These are phyloP conservation scores for Taxidea taxus DNA, from an alignment of 2,113 vertebrate species.

Conservation along the genomic window DNA sequence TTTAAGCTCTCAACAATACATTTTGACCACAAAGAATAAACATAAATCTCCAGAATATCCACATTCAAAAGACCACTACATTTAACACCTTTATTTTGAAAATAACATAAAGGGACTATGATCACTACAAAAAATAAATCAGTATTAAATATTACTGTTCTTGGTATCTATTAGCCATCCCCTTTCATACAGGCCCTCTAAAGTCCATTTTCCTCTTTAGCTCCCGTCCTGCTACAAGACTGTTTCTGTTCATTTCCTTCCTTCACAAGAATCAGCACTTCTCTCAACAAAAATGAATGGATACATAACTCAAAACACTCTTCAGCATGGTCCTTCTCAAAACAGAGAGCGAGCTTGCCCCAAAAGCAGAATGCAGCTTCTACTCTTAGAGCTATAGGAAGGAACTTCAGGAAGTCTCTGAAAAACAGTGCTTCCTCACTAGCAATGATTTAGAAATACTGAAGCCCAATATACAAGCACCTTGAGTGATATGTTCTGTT, in stretches of 20 bases:
- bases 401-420: neutral
- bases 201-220: neutral
- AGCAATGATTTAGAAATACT: neutral
- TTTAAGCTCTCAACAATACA: neutral
- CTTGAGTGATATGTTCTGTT: neutral
- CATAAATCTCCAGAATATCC: neutral
- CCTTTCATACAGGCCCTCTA: neutral
- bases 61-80: neutral
- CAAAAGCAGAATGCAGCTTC: neutral
- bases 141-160: neutral
- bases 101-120: neutral
- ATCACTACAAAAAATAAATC: neutral
- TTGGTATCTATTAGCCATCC: neutral
- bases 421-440: neutral
- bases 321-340: neutral
- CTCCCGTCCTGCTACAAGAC: neutral
- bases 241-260: neutral
- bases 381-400: neutral
- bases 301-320: neutral
- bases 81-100: neutral
- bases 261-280: neutral
- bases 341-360: neutral
- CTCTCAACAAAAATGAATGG: neutral
- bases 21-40: slow-evolving; percentile 2
- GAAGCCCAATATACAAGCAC: neutral